A percentile compares a stretch with the other conserved stretches of the same genome.
phyloP scores from a whole-genome alignment of 2,888 invertebrate genomes.

The Melanostoma scalare region DNA sequence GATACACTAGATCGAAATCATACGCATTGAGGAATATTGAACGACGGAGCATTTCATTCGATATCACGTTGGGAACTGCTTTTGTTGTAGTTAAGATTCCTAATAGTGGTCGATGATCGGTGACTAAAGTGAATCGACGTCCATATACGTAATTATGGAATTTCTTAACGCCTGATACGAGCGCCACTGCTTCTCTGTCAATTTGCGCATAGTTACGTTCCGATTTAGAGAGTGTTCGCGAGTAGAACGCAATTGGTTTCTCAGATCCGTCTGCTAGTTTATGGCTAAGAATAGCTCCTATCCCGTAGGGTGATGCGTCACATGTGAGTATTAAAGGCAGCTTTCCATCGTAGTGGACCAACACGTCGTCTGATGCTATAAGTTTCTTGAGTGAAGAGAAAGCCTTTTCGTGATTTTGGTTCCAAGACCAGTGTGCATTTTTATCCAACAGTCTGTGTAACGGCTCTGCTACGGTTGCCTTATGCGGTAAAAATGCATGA shows the following conservation, averaged over 20 bases:
- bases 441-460: slow-evolving; percentile 62
- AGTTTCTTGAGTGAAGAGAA: too few relatives aligned
- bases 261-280: neutral
- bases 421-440: slow-evolving; percentile 48
- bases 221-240: neutral
- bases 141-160: too few relatives aligned
- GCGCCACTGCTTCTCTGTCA: neutral
- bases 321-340: neutral
- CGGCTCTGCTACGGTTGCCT: slow-evolving; percentile 64
- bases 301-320: slow-evolving; percentile 17
- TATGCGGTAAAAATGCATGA: slow-evolving; percentile 36
- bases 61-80: slow-evolving; percentile 25
- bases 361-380: too few relatives aligned
- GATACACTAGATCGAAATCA: neutral
- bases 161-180: too few relatives aligned
- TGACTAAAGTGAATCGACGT: slow-evolving; percentile 1
- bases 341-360: neutral
- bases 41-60: slow-evolving; percentile 25
- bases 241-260: slow-evolving; percentile 12
- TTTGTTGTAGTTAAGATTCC: slow-evolving; percentile 2
- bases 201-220: slow-evolving; percentile 27
- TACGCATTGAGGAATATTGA: slow-evolving; percentile 20
- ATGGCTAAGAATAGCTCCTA: slow-evolving; percentile 1
- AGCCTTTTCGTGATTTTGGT: neutral
- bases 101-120: neutral